Base-by-base conservation (phyloP, 2,113 vertebrate genomes). In the Oncorhynchus kisutch region DNA sequence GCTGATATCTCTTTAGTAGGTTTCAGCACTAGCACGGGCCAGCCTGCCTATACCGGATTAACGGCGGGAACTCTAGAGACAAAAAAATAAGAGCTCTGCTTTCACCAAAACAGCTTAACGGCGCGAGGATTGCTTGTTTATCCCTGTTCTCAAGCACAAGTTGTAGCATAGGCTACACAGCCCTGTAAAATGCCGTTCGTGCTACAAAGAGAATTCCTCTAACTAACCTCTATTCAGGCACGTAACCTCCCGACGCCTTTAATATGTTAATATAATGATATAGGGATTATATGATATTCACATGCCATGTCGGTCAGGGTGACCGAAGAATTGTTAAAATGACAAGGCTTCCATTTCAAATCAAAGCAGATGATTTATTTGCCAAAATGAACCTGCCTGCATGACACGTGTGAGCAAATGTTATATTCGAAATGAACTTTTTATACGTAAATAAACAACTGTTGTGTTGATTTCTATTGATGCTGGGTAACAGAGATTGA, bases 21-120 rank as follows among this genome's bases (percentile, higher is more conserved):
- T 14, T 18, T 16, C 3, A 14, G 51, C 12, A 54, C 51, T 45
- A 60, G 18, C 22, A 39, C 31, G n/a, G 29, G 68, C 71, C 68
- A 76, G 67, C 70, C 84, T 79, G 76, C 59, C 24, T 70, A 78
- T 83, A 75, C 65, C 51, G 84, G 87, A 90, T 90, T 89, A 88
- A 85, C 72, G 9, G 65, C 74, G 39, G n/a, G 67, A 73, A 82
- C 76, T 77, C 81, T 45, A 45, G 16, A 31, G 14, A 14, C 66
- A 83, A 62, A 76, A 78, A 78, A 86, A 81, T 0, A 81, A 84
- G 62, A 71, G 68, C 75, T 82, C 71, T 77, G 79, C 82, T 80
- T 81, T 82, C 68, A 80, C 65, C 64, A 73, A 73, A 81, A 82
- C 82, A 83, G 83, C 68, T 86, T 74, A 86, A 80, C 67, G 45